Base-by-base conservation (phyloP, 2,888 invertebrate genomes). In the Amblyjoppa proteus region DNA sequence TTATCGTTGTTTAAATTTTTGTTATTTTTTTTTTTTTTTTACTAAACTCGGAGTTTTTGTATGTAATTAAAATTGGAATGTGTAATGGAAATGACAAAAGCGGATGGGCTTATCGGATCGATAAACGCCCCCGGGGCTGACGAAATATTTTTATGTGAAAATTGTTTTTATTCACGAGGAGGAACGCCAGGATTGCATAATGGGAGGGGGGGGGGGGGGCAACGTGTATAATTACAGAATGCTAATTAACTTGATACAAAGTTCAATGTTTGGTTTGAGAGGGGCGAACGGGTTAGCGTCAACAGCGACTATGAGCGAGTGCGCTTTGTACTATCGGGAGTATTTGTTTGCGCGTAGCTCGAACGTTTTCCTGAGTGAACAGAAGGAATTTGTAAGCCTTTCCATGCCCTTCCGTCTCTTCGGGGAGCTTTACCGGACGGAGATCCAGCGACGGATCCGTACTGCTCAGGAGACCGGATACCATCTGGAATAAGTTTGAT, bases 311-410 rank as follows among this genome's bases (percentile, higher is more conserved):
- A 81, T 84, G 80, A 61, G 84, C 85, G 84, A 89, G 82, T 80
- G 95, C 95, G n/a, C 94, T 93, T 88, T 95, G 95, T 16, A 97
- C 89, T 31, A 96, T 94, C 0, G 97, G 96, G 80, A 97, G 93
- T 86, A 97, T 95, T 90, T 97, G 97, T 91, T 97, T 97, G 38
- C 97, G 95, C 0, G 97, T 96, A 0, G 95, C 95, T 64, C 95
- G 94, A 0, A 96, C 90, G 90, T 97, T 97, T 0, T 92, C 90
- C 88, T 97, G 96, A 9, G 93, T 93, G 89, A 95, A 96, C 89
- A 96, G 95, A 9, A 91, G 87, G 49, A 92, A 83, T 41, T 38
- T 86, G 78, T 76, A 89, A 49, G 84, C 87, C 74, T 90, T 88
- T 49, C 86, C 81, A 45, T 77, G 70, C 64, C 87, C 84, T 87